Evolutionary conservation across 2,797 vertebrate genomes (phyloP), one percentile per base, ranked within the genome.

Genomic region (Salmo trutta): DNA sequence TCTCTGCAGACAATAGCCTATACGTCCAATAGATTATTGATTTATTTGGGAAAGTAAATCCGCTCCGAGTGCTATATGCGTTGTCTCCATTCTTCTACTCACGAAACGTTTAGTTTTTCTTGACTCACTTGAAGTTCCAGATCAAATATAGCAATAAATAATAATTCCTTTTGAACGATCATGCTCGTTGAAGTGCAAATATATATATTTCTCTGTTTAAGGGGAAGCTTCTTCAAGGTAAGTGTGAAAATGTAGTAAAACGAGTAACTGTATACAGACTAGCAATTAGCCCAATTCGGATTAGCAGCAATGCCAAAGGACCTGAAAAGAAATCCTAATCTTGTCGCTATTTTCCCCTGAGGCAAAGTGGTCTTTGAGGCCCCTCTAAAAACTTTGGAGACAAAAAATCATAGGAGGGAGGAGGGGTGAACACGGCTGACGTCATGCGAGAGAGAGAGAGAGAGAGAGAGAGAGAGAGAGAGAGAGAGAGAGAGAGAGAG

Each of bases 241-340:
- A 82, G 75, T 89, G 84, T 84, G 84, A 84, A 88, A 77, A 54
- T 82, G 77, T 90, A 91, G 88, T 85, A 77, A 82, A 82, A 85
- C 62, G 29, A 81, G 83, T 87, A 91, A 90, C 29, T 19, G 66
- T 95, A 94, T 96, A 95, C 95, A 94, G 90, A 91, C 92, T 94
- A 94, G 94, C 96, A 97, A 97, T 98, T 97, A 97, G 96, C 95
- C 91, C 91, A 93, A 90, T 93, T 93, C 93, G 96, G 96, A 96
- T 98, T 97, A 97, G 93, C 93, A 95, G 93, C 91, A 94, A 95
- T 93, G 88, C 94, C 92, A 90, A 66, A 93, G 92, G 84, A 93
- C 91, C 88, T 91, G 90, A 90, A 96, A 95, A 93, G 93, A 92
- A 93, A 94, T 91, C 88, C 80, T 95, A 96, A 96, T 96, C 96